phyloP scores from a whole-genome alignment of 2,113 vertebrate species.

The Romanogobio albipinnatus region DNA sequence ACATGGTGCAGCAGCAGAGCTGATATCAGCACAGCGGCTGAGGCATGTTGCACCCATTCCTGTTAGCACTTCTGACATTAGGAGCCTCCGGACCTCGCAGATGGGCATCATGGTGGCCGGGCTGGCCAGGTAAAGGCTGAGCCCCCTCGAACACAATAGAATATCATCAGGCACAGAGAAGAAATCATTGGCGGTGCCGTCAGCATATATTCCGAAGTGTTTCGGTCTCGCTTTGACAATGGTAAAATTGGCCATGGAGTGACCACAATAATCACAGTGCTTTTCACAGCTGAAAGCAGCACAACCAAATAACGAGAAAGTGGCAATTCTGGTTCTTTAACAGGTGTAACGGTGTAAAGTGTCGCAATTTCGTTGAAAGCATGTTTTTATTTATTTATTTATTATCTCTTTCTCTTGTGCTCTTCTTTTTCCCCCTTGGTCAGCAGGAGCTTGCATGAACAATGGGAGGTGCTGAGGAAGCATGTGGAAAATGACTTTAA shows the following conservation, averaged over 20 bases:
- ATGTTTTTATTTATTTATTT: conserved; percentile 53
- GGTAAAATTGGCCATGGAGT: conserved; percentile 83
- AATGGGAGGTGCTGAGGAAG: conserved; percentile 99
- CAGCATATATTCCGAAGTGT: conserved; percentile 83
- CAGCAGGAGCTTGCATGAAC: conserved; percentile 98
- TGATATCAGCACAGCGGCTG: conserved; percentile 90
- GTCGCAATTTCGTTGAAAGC: conserved; percentile 89
- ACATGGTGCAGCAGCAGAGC: conserved; percentile 92
- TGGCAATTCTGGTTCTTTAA: conserved; percentile 86
- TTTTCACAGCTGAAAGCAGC: conserved; percentile 83
- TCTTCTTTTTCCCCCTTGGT: conserved; percentile 75
- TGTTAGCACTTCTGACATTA: conserved; percentile 90
- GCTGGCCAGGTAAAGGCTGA: not conserved
- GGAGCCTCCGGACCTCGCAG: conserved; percentile 83
- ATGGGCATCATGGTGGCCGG: conserved; percentile 69
- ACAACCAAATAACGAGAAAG: conserved; percentile 63
- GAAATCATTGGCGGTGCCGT: conserved; percentile 68
- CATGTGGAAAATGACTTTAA: conserved; percentile 99
- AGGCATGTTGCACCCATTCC: conserved; percentile 85
- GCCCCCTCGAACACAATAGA: conserved; percentile 35
- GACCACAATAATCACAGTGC: conserved; percentile 85
- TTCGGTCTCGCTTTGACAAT: conserved; percentile 77
- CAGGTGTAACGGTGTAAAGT: conserved; percentile 90
- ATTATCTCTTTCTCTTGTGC: conserved; percentile 59
- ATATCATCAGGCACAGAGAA: conserved; percentile 35